Conservation (phyloP, 2,797 vertebrate species). For the Sebastes hubbsi region DNA sequence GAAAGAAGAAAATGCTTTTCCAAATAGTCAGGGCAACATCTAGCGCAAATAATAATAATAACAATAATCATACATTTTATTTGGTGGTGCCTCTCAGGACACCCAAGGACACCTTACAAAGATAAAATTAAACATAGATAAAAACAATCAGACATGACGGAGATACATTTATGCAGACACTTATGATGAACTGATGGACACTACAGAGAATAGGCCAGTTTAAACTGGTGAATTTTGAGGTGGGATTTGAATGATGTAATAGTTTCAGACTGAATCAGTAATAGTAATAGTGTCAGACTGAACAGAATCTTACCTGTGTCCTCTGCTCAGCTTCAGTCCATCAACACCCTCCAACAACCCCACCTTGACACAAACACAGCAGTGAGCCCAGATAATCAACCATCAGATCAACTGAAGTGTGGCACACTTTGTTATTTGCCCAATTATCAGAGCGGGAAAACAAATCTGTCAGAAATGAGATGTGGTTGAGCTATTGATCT, state of each 20-base stretch:
- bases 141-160: too few relatives aligned
- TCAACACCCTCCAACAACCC: neutral
- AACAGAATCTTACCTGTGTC: neutral
- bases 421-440: slow-evolving; percentile 36
- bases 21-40: neutral
- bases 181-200: too few relatives aligned
- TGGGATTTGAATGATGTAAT: too few relatives aligned
- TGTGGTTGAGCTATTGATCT: slow-evolving; percentile 68
- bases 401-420: slow-evolving; percentile 25
- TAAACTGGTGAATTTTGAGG: too few relatives aligned
- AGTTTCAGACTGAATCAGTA: too few relatives aligned
- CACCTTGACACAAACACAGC: neutral
- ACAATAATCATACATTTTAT: too few relatives aligned
- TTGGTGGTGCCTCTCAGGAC: too few relatives aligned
- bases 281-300: too few relatives aligned
- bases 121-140: too few relatives aligned
- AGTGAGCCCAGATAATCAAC: neutral
- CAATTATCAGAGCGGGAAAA: slow-evolving; percentile 68
- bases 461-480: slow-evolving; percentile 67
- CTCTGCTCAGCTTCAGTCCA: neutral
- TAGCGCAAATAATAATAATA: neutral
- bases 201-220: too few relatives aligned
- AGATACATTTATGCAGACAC: too few relatives aligned
- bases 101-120: too few relatives aligned
- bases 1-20: neutral